Evolutionary conservation across 1,140 invertebrate species (phyloP), one percentile per base, ranked within the genome.

Genomic region (Drosophila parvula): DNA sequence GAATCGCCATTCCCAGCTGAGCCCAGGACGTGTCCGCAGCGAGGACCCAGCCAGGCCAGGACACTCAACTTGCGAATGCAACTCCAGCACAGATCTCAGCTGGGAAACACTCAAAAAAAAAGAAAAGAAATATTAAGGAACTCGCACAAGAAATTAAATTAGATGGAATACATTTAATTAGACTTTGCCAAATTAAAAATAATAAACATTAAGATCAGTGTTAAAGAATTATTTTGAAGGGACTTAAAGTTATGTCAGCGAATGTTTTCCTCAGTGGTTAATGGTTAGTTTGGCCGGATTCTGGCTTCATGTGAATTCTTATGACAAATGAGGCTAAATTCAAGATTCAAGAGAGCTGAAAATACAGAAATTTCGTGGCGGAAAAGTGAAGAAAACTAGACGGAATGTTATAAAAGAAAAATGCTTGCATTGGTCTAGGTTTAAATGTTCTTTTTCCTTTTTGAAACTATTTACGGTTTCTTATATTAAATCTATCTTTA

Each of bases 281-380:
- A 53, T 73, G 58, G 70, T 38, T 62, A 53, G 34, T 38, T 60
- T 40, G 53, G 18, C 41, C 30, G 58, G 27, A 60, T 60, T 62
- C 40, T 40, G 41, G 30, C 45, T 64, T 11, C 50, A 36, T 56
- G 69, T 51, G 70, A 57, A 59, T 58, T 41, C 44, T 41, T 50
- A 69, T 71, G 73, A 75, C 73, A 75, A 75, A 75, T 75, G 73
- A 57, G 71, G 28, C 71, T 34, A 27, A 38, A 65, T 50, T 48
- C 44, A 40, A 61, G 45, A 43, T 34, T 56, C 50, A 74, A 74
- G 51, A 64, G 51, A 50, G 50, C 60, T 64, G 65, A 69, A 68
- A 41, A 16, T 41, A 36, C 12, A 30, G 47, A 67, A 67, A 67
- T 44, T 67, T 32, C 18, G 18, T n/a, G 41, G 30, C 36, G 40